Evolutionary conservation across 1,140 invertebrate species (phyloP).

Genomic region (Hycleus phaleratus): DNA sequence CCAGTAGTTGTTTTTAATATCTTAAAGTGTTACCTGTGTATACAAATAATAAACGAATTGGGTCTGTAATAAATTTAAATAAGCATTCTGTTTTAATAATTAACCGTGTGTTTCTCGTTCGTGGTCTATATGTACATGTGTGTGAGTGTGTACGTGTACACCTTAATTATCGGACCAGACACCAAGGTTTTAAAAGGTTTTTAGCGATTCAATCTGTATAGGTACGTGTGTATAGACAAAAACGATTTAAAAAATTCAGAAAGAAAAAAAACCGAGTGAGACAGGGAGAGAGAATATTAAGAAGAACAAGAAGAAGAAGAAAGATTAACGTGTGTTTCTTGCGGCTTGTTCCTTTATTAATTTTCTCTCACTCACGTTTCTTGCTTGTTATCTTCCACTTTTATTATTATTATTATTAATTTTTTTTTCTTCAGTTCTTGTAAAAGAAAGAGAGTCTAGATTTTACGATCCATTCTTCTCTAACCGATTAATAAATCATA

Average conservation of each 20-base stretch:
- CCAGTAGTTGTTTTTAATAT: neutral
- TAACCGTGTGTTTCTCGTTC: constrained; percentile 10
- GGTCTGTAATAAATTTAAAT: constrained; percentile 19
- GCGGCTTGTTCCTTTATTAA: constrained; percentile 16
- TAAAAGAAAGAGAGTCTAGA: no score
- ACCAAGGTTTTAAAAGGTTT: neutral
- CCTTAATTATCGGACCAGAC: constrained; percentile 16
- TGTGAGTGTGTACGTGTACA: neutral
- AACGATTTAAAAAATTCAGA: no score
- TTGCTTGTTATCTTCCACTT: constrained; percentile 9
- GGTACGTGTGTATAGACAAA: no score
- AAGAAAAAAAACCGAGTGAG: no score
- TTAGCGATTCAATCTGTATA: constrained; percentile 13
- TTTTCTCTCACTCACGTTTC: constrained; percentile 15
- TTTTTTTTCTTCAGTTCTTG: no score
- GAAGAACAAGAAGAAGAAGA: neutral
- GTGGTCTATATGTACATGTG: no score
- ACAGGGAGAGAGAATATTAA: no score
- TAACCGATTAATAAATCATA: no score
- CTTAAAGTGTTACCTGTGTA: neutral
- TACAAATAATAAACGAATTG: neutral
- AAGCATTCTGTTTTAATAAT: constrained; percentile 18
- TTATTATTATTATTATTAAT: no score
- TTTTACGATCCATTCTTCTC: no score
- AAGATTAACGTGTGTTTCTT: constrained; percentile 4